Evolutionary conservation across 2,797 vertebrate genomes (phyloP), one percentile per base, ranked within the genome.

Genomic region (Ciconia nigra): DNA sequence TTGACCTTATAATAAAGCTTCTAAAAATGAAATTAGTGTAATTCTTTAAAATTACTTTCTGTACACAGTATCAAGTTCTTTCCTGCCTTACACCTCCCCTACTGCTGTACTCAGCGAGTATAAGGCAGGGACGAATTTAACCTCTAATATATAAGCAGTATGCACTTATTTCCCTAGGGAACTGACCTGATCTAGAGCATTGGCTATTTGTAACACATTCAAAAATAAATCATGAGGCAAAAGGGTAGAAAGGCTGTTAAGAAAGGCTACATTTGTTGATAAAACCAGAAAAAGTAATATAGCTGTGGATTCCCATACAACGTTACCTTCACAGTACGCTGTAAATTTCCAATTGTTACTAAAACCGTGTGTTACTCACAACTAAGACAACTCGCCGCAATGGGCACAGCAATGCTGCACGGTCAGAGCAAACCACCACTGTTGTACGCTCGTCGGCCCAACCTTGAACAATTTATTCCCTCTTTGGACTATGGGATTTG

Each of bases 181-280:
- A 51, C 86, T 51, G 83, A 90, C 86, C 86, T 5, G 7, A 59
- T 66, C 80, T 81, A 42, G n/a, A 78, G 62, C 88, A 69, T 0
- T 35, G 28, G 58, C 73, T 94, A 89, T 95, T 89, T 94, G 81
- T 90, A 95, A 89, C 62, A 41, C 39, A 57, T 52, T 83, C 58
- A 63, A 58, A 96, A 93, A 90, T 79, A 92, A 87, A 89, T 51
- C 0, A 0, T 3, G 5, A 93, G 42, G 54, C 31, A 57, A 37
- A 79, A 83, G n/a, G 62, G 65, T n/a, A 83, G 42, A 33, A 72
- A 72, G 39, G 87, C 78, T 82, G 33, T 47, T 79, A 78, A 26
- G 42, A 86, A 74, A 59, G 31, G n/a, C 77, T 90, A 0, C 49
- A 49, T 63, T 91, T 90, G 52, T 59, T 46, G 83, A 79, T 71